Percentiles rank a stretch among this genome's conserved stretches.
Conservation (phyloP, 2,888 invertebrate species). For the Venusia cambrica region DNA sequence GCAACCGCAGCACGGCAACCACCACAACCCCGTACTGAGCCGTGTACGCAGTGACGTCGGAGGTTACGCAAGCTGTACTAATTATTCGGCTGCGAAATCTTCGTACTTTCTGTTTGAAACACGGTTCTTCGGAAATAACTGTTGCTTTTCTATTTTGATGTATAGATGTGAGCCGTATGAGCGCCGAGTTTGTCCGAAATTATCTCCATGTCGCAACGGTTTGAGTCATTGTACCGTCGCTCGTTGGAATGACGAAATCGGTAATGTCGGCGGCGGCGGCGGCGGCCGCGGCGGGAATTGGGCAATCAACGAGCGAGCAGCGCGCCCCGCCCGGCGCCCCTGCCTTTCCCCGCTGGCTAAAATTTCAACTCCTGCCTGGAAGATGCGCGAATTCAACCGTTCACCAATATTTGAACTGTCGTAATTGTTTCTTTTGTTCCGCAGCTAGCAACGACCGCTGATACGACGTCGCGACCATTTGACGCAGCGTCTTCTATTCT, state of each 20-base stretch:
- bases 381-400: conserved; percentile 49
- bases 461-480: conserved; percentile 22
- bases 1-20: conserved; percentile 19
- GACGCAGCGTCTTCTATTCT: conserved; percentile 23
- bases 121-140: conserved; percentile 32
- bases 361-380: conserved; percentile 54
- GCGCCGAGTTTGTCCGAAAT: conserved; percentile 38
- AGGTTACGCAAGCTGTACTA: conserved; percentile 73
- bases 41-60: conserved; percentile 75
- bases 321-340: conserved; percentile 41
- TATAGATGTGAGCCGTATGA: conserved; percentile 30
- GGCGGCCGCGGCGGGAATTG: conserved; percentile 62
- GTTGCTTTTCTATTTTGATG: conserved; percentile 20
- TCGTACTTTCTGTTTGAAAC: conserved; percentile 74
- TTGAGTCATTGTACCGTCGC: conserved; percentile 55
- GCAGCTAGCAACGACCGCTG: conserved; percentile 23
- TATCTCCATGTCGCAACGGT: conserved; percentile 53
- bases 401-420: conserved; percentile 44
- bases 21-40: conserved; percentile 29
- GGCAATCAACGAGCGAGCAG: conserved; percentile 68
- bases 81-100: conserved; percentile 71
- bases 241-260: conserved; percentile 58
- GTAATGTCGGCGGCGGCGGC: conserved; percentile 55
- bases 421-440: conserved; percentile 44
- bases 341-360: conserved; percentile 39